Evolutionary conservation across 2,888 invertebrate genomes (phyloP), one percentile per base, ranked within the genome.

Genomic region (Chrysodeixis includens): DNA sequence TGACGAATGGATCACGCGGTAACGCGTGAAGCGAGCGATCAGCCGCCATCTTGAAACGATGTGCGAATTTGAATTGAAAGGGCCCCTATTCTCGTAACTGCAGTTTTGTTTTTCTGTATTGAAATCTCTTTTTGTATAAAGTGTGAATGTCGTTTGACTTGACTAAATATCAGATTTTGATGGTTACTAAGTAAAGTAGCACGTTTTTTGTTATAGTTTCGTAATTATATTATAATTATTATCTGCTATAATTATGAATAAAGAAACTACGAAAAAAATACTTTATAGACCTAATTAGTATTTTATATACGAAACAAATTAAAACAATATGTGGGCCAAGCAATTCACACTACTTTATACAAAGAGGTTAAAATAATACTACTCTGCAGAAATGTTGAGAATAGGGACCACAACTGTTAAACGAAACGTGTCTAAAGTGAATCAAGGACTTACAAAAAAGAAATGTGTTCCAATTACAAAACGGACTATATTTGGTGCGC

Each of bases 1-100:
- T 96, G 95, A 96, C 94, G 89, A 71, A 87, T 88, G 75, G 90
- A 92, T 35, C 86, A 89, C 88, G 92, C 93, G 90, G 87, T 74
- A 71, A 77, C 89, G 88, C 91, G 91, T 85, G 89, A 90, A 66
- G 61, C 74, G 6, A 80, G 71, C 66, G 85, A 85, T 58, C 85
- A 81, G 71, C 88, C 91, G 84, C 92, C 92, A 84, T 89, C 90
- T 86, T 90, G 82, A 78, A 82, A 76, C 68, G 52, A 72, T 78
- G 78, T 74, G 78, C 69, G 63, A 74, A 71, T 81, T 81, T 72
- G 69, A 81, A 76, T 64, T 70, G 63, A 61, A 74, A 72, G 65
- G 75, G 71, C 69, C 66, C 71, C 64, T 76, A 76, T 76, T 78
- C 59, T 70, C 63, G 52, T 58, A 58, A 35, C 51, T 71, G 52